Evolutionary conservation across 2,888 invertebrate genomes (phyloP).

Genomic region (Yponomeuta evonymella): DNA sequence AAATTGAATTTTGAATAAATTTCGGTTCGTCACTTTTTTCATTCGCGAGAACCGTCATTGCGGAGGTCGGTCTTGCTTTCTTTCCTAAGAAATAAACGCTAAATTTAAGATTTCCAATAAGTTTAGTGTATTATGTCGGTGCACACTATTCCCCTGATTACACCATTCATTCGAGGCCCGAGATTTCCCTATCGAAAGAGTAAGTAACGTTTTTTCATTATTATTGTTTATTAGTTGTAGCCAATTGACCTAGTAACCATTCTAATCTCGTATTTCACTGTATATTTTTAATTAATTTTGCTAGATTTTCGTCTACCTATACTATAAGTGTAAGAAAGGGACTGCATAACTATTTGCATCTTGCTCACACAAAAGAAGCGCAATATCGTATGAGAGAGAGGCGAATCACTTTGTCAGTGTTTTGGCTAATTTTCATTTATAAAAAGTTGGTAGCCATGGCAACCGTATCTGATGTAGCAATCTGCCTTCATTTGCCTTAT

Average conservation of each 20-base stretch:
- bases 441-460: not conserved
- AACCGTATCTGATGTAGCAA: not conserved
- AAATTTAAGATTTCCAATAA: not conserved
- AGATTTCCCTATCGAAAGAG: constrained; percentile 71
- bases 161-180: constrained; percentile 69
- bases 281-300: not conserved
- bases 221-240: not conserved
- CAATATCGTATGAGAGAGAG: too few species aligned
- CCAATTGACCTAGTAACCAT: not conserved
- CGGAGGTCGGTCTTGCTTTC: not conserved
- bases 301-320: not conserved
- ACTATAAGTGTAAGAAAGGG: too few species aligned
- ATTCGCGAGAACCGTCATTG: constrained; percentile 42
- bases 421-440: too few species aligned
- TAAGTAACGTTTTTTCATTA: constrained; percentile 41
- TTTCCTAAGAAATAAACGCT: constrained; percentile 3
- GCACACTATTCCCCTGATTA: constrained; percentile 67
- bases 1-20: constrained; percentile 10
- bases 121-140: constrained; percentile 59
- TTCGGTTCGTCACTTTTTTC: constrained; percentile 37
- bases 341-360: too few species aligned
- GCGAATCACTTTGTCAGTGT: too few species aligned
- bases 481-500: not conserved
- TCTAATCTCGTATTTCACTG: not conserved
- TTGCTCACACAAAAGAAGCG: too few species aligned